Evolutionary conservation across 2,113 vertebrate species (phyloP).

Genomic region (Morone saxatilis): DNA sequence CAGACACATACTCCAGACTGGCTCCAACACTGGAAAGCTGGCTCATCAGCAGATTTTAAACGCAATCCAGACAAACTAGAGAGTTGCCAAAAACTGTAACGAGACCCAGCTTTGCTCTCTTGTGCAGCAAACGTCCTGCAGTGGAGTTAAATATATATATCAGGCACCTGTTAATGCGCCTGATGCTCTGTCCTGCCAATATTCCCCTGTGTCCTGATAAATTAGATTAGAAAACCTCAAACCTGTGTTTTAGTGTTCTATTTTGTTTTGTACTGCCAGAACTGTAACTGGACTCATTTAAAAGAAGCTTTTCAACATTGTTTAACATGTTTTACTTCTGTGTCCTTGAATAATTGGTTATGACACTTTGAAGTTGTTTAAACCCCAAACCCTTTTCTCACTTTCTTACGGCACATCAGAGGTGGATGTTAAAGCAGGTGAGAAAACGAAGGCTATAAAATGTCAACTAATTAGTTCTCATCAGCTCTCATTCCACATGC

Average conservation of each 20-base stretch:
- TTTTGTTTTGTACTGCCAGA: neutral
- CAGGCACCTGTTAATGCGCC: slow-evolving; percentile 42
- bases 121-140: slow-evolving; percentile 25
- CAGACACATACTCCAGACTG: slow-evolving; percentile 36
- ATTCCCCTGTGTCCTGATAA: slow-evolving; percentile 2
- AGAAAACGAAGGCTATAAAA: slow-evolving; percentile 30
- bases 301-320: neutral
- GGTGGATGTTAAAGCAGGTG: slow-evolving; percentile 72
- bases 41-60: slow-evolving; percentile 47
- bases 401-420: slow-evolving; percentile 53
- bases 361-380: neutral
- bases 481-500: neutral
- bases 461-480: neutral
- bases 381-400: slow-evolving; percentile 8
- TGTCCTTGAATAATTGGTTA: neutral
- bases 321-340: neutral
- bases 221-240: slow-evolving; percentile 28
- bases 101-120: slow-evolving; percentile 24
- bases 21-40: slow-evolving; percentile 58
- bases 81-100: slow-evolving; percentile 27
- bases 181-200: slow-evolving; percentile 29
- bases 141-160: slow-evolving; percentile 14
- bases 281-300: slow-evolving; percentile 13
- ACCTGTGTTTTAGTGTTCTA: neutral
- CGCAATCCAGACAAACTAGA: slow-evolving; percentile 43